Evolutionary conservation across 1,140 invertebrate species (phyloP).

Genomic region (Temnothorax curvispinosus): DNA sequence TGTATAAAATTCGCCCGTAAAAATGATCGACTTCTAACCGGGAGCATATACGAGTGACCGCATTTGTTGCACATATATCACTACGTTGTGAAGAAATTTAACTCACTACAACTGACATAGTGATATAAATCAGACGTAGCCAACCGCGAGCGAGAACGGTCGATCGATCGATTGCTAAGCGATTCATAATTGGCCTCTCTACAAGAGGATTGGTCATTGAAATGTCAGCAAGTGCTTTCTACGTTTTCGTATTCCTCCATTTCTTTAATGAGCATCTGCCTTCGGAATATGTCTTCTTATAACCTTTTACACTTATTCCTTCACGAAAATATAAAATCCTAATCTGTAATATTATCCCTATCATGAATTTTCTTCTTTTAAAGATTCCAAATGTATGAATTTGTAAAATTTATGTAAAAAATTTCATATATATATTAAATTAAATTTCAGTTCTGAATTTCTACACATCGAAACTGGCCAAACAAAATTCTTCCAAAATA

Average conservation of each 20-base stretch:
- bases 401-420: not conserved
- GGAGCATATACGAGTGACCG: not conserved
- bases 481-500: not conserved
- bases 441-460: not conserved
- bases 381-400: not conserved
- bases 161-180: not conserved
- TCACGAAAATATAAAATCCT: not conserved
- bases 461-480: not conserved
- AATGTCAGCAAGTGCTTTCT: slow-evolving; percentile 19
- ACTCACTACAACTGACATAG: not conserved
- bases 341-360: not conserved
- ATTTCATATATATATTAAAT: not conserved
- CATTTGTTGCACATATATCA: not conserved
- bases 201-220: slow-evolving; percentile 13
- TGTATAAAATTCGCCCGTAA: not conserved
- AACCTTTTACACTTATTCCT: not conserved
- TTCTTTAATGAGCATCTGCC: not conserved
- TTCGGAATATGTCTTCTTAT: not conserved
- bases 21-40: not conserved
- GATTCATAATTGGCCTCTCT: slow-evolving; percentile 46
- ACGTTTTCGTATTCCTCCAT: not conserved
- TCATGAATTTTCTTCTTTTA: not conserved
- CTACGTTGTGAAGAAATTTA: slow-evolving; percentile 27
- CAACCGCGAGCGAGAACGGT: not conserved
- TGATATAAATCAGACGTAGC: slow-evolving; percentile 7